phyloP scores from a whole-genome alignment of 1,140 invertebrate genomes.

The Chionoecetes opilio region DNA sequence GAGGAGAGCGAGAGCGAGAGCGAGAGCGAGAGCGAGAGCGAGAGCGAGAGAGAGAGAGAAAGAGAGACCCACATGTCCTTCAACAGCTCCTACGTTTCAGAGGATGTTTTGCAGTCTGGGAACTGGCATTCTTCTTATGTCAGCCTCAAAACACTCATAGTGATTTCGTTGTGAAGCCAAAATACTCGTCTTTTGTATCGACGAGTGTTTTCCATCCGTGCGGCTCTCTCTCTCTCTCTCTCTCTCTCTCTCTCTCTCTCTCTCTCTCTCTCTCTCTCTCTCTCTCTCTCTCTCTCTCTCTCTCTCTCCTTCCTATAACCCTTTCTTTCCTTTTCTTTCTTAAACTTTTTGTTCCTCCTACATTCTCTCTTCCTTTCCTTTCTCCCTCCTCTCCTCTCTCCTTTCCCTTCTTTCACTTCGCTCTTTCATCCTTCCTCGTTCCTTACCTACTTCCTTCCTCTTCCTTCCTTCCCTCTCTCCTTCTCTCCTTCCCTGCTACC shows the following conservation, averaged over 20 bases:
- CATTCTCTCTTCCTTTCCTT: not conserved
- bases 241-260: slow-evolving; percentile 35
- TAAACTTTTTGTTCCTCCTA: too few species aligned
- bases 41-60: too few species aligned
- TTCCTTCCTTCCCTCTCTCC: not conserved
- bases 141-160: not conserved
- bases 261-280: too few species aligned
- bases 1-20: too few species aligned
- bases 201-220: not conserved
- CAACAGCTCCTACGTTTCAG: not conserved
- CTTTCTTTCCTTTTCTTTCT: too few species aligned
- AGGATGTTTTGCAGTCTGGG: not conserved
- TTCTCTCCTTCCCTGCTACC: not conserved
- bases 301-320: too few species aligned
- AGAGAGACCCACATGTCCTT: not conserved
- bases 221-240: slow-evolving; percentile 20
- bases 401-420: not conserved
- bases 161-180: not conserved
- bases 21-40: too few species aligned
- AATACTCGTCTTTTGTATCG: not conserved
- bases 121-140: not conserved
- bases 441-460: not conserved
- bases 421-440: not conserved
- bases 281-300: too few species aligned
- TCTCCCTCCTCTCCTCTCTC: not conserved